phyloP scores from a whole-genome alignment of 2,888 invertebrate genomes.

The Morpho helenor region DNA sequence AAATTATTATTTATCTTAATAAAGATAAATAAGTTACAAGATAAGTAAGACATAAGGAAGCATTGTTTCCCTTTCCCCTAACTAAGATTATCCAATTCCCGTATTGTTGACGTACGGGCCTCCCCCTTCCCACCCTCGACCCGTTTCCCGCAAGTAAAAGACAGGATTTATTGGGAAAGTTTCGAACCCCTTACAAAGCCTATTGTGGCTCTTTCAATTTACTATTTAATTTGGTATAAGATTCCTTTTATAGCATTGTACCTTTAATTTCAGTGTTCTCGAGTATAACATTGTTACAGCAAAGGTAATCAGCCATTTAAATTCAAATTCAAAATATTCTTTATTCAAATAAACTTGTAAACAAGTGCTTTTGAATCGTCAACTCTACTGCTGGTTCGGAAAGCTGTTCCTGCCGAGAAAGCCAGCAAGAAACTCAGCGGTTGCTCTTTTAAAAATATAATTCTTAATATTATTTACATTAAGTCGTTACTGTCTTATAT shows the following conservation, averaged over 20 bases:
- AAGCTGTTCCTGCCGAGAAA: too few relatives aligned
- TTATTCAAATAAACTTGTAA: too few relatives aligned
- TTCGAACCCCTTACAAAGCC: slow-evolving; percentile 24
- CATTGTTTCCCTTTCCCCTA: not conserved
- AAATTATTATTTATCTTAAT: too few relatives aligned
- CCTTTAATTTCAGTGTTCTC: slow-evolving; percentile 8
- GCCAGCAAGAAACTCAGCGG: too few relatives aligned
- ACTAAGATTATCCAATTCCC: slow-evolving; percentile 6
- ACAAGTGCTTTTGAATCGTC: too few relatives aligned
- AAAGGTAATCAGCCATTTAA: not conserved
- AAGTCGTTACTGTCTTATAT: too few relatives aligned
- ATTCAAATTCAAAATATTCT: too few relatives aligned
- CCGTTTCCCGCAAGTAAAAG: slow-evolving; percentile 9
- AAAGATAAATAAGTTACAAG: too few relatives aligned
- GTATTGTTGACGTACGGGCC: not conserved
- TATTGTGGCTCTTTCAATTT: slow-evolving; percentile 25
- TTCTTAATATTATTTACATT: too few relatives aligned
- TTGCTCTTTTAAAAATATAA: too few relatives aligned
- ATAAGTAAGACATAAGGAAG: not conserved
- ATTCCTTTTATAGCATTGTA: slow-evolving; percentile 6
- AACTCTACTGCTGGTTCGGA: too few relatives aligned
- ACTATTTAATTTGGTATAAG: slow-evolving; percentile 21
- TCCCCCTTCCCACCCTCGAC: not conserved
- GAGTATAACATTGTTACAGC: slow-evolving; percentile 3
- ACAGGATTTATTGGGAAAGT: slow-evolving; percentile 28